Evolutionary conservation across 2,888 invertebrate species (phyloP), one percentile per base, ranked within the genome.

Genomic region (Mylabris sibirica): DNA sequence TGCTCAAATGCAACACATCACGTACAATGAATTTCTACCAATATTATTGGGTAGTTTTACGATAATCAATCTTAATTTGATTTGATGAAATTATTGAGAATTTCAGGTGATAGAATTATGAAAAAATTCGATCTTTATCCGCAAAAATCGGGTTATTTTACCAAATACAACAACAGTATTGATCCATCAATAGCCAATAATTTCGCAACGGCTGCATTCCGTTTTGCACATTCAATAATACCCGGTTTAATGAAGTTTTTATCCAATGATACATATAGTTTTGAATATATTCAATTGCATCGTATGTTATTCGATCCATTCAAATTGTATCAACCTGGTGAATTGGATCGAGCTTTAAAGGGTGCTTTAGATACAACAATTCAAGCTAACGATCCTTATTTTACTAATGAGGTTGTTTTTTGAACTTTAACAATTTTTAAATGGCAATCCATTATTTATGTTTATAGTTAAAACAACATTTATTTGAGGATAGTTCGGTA

Each of bases 171-270:
- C 80, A 84, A 88, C 0, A 83, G 83, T 0, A 87, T 93, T 9
- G 91, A 97, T 82, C 91, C 96, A 0, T 88, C 90, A 4, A 88
- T 97, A 64, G 92, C 94, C 12, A 97, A 97, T 84, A 91, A 90
- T 81, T 96, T 97, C 85, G 92, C 96, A 0, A 87, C 93, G 0
- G 91, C 96, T 0, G 94, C 93, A 0, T 97, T 96, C 82, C 88
- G 97, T 72, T 97, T 97, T 80, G 97, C 96, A 0, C 96, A 97
- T 79, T 95, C 95, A 0, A 84, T 96, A 14, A 85, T 97, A 22
- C 94, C 94, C 63, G 91, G 92, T 14, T 84, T 95, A 63, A 91
- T 95, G 83, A 92, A 91, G 83, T 85, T 85, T 64, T 76, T 90
- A 67, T 89, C 89, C 0, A 88, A 90, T 71, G 76, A 86, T 78